phyloP scores from a whole-genome alignment of 2,888 invertebrate species.

The Drosophila neoperkinsi region DNA sequence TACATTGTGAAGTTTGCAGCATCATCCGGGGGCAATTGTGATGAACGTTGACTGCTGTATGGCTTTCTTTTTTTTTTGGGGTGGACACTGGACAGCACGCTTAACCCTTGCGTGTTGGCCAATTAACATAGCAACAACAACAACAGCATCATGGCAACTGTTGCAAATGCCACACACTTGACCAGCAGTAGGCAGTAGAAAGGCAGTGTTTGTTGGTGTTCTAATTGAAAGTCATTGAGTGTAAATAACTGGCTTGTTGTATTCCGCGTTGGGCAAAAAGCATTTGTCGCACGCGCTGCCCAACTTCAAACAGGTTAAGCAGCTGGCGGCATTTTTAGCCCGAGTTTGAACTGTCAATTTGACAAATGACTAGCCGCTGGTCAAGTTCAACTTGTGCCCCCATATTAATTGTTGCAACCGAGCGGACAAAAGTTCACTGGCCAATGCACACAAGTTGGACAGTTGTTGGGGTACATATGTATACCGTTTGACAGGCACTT shows the following conservation, averaged over 20 bases:
- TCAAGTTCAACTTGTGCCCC: conserved; percentile 47
- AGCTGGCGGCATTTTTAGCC: conserved; percentile 56
- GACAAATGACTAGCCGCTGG: conserved; percentile 67
- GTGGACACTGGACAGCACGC: conserved; percentile 31
- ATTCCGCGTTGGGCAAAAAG: conserved; percentile 29
- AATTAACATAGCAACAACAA: conserved; percentile 66
- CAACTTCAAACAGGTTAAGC: conserved; percentile 70
- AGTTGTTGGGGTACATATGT: conserved; percentile 41
- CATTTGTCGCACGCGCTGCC: conserved; percentile 57
- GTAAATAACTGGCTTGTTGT: conserved; percentile 60
- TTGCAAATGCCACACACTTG: conserved; percentile 43
- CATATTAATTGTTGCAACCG: conserved; percentile 55
- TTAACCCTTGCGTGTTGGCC: conserved; percentile 69
- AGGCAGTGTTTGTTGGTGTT: conserved; percentile 23
- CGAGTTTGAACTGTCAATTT: conserved; percentile 58
- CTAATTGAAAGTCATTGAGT: conserved; percentile 80
- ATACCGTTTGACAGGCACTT: conserved; percentile 36
- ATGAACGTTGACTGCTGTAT: conserved; percentile 20
- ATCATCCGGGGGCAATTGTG: conserved; percentile 47
- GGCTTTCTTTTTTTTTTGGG: conserved; percentile 10
- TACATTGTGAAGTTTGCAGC: conserved; percentile 71
- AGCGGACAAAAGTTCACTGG: conserved; percentile 53
- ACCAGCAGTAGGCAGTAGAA: conserved; percentile 40
- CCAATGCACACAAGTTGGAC: conserved; percentile 66
- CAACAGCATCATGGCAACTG: conserved; percentile 15